Conservation (phyloP, 1,140 invertebrate species). For the Platyscapa corneri region DNA sequence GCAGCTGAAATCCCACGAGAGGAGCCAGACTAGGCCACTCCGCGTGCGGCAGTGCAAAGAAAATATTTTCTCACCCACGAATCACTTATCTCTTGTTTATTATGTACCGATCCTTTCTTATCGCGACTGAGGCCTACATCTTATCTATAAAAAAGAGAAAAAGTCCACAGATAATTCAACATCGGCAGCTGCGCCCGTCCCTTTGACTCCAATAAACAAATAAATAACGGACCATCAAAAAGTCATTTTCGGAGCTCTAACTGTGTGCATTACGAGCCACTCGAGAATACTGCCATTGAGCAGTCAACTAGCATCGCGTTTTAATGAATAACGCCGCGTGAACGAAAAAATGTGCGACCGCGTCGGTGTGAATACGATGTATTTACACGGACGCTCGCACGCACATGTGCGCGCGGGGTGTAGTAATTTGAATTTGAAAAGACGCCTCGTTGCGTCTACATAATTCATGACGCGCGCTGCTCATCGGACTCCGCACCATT, state of each 20-base stretch:
- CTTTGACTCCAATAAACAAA: not conserved
- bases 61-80: constrained; percentile 25
- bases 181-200: not conserved
- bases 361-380: not conserved
- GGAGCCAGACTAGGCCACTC: too few species aligned
- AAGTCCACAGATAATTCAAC: not conserved
- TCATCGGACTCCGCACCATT: constrained; percentile 18
- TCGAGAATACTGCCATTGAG: not conserved
- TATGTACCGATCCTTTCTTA: constrained; percentile 26
- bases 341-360: not conserved
- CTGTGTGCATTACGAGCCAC: not conserved
- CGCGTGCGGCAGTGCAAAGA: not conserved
- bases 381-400: not conserved
- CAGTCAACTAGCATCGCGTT: not conserved
- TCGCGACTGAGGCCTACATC: not conserved
- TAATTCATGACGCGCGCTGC: constrained; percentile 33
- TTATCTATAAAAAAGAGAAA: not conserved
- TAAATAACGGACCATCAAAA: constrained; percentile 4
- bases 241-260: not conserved
- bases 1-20: constrained; percentile 29
- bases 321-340: constrained; percentile 16
- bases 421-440: constrained; percentile 35
- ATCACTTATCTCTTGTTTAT: constrained; percentile 44
- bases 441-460: constrained; percentile 18
- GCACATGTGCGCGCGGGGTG: not conserved